Evolutionary conservation across 2,888 invertebrate species (phyloP).

Genomic region (Odontocerum albicorne): DNA sequence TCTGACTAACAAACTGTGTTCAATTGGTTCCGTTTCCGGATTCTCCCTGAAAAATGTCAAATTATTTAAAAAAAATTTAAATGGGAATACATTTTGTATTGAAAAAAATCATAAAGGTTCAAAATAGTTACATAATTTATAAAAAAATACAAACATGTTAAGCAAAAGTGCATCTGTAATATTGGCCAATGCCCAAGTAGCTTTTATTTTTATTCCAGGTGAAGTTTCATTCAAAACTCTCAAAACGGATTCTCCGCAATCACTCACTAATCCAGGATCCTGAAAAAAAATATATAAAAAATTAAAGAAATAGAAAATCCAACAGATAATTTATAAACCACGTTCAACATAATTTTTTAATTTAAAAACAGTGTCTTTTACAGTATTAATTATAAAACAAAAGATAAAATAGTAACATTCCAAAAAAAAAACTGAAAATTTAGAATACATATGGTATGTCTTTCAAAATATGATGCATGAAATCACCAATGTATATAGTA

Average conservation of each 20-base stretch:
- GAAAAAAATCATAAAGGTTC: neutral
- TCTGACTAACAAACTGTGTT: constrained; percentile 67
- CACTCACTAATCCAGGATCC: constrained; percentile 72
- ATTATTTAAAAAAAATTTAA: neutral
- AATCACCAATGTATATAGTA: too few species aligned
- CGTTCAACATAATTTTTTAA: too few species aligned
- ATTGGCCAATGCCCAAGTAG: constrained; percentile 86
- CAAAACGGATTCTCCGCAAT: constrained; percentile 74
- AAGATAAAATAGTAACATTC: too few species aligned
- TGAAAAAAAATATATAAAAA: constrained; percentile 38
- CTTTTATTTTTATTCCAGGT: constrained; percentile 72
- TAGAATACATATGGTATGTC: too few species aligned
- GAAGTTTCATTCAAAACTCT: constrained; percentile 65
- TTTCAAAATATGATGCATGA: too few species aligned
- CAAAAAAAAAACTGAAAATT: too few species aligned
- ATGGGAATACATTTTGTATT: constrained; percentile 7
- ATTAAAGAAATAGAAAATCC: too few species aligned
- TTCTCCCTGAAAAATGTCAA: constrained; percentile 48
- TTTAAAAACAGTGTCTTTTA: too few species aligned
- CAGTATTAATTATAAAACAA: too few species aligned
- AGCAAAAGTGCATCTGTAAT: constrained; percentile 78
- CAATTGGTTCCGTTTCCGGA: constrained; percentile 64
- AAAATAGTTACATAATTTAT: neutral
- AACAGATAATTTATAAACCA: too few species aligned
- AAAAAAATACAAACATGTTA: constrained; percentile 58